phyloP scores from a whole-genome alignment of 1,140 invertebrate species.

The Diabrotica virgifera region DNA sequence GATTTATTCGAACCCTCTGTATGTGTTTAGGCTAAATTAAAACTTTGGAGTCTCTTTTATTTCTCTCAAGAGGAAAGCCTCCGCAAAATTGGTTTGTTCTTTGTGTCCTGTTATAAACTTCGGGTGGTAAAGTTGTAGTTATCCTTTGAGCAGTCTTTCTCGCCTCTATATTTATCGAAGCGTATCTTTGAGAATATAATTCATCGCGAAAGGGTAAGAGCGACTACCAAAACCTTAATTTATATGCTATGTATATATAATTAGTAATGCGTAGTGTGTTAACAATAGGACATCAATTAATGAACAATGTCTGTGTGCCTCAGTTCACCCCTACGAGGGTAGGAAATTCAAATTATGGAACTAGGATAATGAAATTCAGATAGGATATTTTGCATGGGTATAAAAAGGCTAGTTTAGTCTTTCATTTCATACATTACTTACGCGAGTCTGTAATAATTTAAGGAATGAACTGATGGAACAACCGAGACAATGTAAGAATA shows the following conservation, averaged over 20 bases:
- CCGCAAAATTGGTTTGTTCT: not conserved
- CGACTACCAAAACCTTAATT: not conserved
- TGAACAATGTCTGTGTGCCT: not conserved
- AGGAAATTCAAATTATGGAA: not conserved
- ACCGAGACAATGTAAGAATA: no score
- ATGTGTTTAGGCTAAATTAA: no score
- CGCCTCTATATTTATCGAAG: constrained; percentile 1
- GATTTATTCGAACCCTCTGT: no score
- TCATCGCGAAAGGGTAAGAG: not conserved
- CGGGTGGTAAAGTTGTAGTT: not conserved
- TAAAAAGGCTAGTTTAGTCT: not conserved
- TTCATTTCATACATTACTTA: no score
- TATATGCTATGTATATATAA: constrained; percentile 3
- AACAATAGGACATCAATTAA: constrained; percentile 1
- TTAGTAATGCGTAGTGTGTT: not conserved
- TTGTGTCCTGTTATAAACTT: not conserved
- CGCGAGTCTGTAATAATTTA: no score
- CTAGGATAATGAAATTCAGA: not conserved
- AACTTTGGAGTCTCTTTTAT: not conserved
- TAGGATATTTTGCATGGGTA: not conserved
- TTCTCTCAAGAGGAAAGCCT: not conserved
- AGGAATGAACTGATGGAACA: no score
- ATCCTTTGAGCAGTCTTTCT: not conserved
- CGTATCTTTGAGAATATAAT: not conserved
- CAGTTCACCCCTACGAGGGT: not conserved